Base-by-base conservation (phyloP, 2,888 invertebrate genomes). In the Sisyra terminalis region DNA sequence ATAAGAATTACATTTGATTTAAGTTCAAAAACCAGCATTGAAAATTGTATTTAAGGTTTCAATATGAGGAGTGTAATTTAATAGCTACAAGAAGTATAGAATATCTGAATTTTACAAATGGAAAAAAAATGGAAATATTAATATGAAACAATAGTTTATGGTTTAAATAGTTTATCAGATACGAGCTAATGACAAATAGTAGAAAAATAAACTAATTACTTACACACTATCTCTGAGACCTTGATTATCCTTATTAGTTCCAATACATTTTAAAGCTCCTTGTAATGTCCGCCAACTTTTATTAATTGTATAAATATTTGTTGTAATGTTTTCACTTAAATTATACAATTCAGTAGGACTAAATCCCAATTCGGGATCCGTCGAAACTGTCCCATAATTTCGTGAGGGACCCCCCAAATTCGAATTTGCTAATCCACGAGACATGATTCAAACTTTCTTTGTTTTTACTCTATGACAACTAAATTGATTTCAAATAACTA, bases 261-360 rank as follows among this genome's bases (percentile, higher is more conserved):
- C 87, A 49, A 88, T 73, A 48, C 73, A 71, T 57, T 80, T 84
- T 51, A 77, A 64, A 51, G 78, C 76, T 56, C 74, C 78, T 56
- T 86, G 84, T 50, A 89, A 59, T 3, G 71, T 69, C 51, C 74
- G 73, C 57, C 80, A 72, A 47, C 79, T 81, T 36, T 75, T 72
- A 55, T 82, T 82, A 40, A 89, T 79, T 0, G 77, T 73, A 55
- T 78, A 81, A 42, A 88, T 77, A 60, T 85, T 86, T 43, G 83
- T 78, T 1, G 79, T 84, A 45, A 88, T 81, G 53, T 77, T 78
- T 57, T 87, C 87, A 55, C 81, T 82, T 38, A 86, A 63, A 55
- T 76, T 79, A 58, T 81, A 79, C 47, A 86, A 71, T 60, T 84
- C 84, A 2, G 78, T 76, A 3, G 79, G 78, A 52, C 77, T 77